Evolutionary conservation across 2,888 invertebrate genomes (phyloP).

Genomic region (Antheraea assamensis): DNA sequence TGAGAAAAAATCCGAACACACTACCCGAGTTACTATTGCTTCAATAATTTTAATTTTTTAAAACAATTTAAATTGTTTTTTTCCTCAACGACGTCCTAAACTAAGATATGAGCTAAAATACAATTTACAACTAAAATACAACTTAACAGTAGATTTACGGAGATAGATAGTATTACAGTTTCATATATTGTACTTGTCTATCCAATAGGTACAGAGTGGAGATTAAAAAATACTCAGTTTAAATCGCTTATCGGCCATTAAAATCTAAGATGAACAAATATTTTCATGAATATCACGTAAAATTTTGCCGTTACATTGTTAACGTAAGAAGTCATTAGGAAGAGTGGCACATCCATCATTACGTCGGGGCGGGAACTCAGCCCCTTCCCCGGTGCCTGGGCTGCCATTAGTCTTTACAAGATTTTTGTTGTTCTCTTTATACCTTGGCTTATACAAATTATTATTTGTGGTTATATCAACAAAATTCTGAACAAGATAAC

Average conservation of each 20-base stretch:
- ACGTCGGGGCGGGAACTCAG: conserved; percentile 38
- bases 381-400: conserved; percentile 18
- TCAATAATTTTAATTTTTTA: no score
- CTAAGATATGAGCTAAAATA: no score
- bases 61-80: no score
- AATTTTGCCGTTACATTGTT: conserved; percentile 26
- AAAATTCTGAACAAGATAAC: background rate
- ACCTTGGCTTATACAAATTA: conserved; percentile 2
- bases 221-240: background rate
- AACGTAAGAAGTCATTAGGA: conserved; percentile 51
- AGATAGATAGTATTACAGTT: no score
- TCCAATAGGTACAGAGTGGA: no score
- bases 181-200: no score
- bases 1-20: no score
- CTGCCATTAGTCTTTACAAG: conserved; percentile 15
- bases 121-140: no score
- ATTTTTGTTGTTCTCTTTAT: conserved; percentile 18
- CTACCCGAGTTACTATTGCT: no score
- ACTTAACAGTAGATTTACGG: no score
- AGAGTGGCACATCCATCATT: conserved; percentile 53
- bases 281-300: background rate
- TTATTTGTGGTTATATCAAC: background rate
- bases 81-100: no score
- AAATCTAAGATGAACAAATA: background rate
- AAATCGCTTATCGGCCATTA: background rate